Base-by-base conservation (phyloP, 2,888 invertebrate species). In the Sclerodermus sp. region DNA sequence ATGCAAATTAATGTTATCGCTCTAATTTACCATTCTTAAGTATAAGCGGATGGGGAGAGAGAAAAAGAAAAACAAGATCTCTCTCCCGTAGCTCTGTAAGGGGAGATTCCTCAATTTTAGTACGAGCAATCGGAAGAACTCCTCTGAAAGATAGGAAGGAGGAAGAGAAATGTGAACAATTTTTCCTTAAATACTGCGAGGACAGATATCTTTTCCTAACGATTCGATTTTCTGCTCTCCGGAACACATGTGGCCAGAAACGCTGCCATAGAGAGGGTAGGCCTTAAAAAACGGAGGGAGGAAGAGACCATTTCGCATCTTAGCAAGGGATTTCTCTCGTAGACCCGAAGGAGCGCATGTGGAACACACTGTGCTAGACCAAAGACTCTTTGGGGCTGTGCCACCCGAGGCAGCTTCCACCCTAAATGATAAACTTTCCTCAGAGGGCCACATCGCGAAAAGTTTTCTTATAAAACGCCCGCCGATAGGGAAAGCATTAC, bases 351-450 rank as follows among this genome's bases (percentile, higher is more conserved):
- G 23, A 23, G 23, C 23, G 23, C 23, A 8, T 23, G 8, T 23
- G 23, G 8, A 23, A 8, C 23, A 23, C 23, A 23, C 23, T 23
- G 23, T 23, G 23, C 23, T 8, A 23, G 23, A 8, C 37, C 23
- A 43, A 57, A 51, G 55, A 51, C 47, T 51, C 55, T 45, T 31
- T 14, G 46, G 39, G 34, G 37, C 46, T 44, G 54, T 58, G 58
- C 58, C 57, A 55, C 47, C 54, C 58, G 49, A 48, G 52, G 58
- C 55, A 53, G 61, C 60, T 67, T 71, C 68, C 70, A 65, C 63
- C 64, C 62, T 63, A 67, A 68, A 72, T 71, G 69, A 71, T 70
- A 71, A 73, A 72, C 70, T 70, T 68, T 66, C 49, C 58, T 54
- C 54, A 57, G 65, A 63, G 34, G 57, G 53, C 65, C 15, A 47